These are phyloP conservation scores for Notamacropus eugenii DNA, from an alignment of 2,797 vertebrate species.

Conservation along the genomic window DNA sequence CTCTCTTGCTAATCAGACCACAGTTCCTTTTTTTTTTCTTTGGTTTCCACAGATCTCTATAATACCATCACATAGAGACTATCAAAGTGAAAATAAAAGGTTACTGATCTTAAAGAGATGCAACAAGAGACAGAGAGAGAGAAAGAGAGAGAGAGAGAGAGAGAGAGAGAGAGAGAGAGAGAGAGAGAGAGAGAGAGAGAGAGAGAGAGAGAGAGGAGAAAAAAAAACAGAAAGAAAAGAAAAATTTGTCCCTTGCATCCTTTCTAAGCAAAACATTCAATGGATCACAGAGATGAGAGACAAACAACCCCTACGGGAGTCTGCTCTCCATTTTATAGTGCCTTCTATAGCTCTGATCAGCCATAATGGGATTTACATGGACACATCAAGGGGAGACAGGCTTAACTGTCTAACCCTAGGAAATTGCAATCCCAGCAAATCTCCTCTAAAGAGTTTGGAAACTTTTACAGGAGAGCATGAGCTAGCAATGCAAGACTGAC, in stretches of 20 bases:
- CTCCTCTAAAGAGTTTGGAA: conserved; percentile 36
- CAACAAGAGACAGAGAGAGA: too few relatives aligned
- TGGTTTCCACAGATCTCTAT: neutral
- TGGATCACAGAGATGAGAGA: neutral
- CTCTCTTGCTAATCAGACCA: conserved; percentile 4
- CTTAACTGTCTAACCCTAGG: neutral
- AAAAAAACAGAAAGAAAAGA: neutral
- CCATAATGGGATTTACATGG: neutral
- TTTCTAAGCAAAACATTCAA: conserved; percentile 18
- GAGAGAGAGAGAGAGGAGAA: neutral
- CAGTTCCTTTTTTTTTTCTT: neutral
- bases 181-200: neutral
- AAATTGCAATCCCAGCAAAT: conserved; percentile 58
- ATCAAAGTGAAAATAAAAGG: conserved; percentile 65
- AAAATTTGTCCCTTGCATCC: neutral
- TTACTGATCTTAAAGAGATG: conserved; percentile 11
- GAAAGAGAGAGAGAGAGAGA: too few relatives aligned
- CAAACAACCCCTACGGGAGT: conserved; percentile 28
- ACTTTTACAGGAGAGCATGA: neutral
- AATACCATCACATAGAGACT: conserved; percentile 46
- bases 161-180: neutral
- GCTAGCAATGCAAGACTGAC: neutral
- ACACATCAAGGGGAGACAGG: neutral
- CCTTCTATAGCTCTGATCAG: neutral
- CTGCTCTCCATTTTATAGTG: conserved; percentile 3